Conservation (phyloP, 2,888 invertebrate species). For the Drosophila lutescens region DNA sequence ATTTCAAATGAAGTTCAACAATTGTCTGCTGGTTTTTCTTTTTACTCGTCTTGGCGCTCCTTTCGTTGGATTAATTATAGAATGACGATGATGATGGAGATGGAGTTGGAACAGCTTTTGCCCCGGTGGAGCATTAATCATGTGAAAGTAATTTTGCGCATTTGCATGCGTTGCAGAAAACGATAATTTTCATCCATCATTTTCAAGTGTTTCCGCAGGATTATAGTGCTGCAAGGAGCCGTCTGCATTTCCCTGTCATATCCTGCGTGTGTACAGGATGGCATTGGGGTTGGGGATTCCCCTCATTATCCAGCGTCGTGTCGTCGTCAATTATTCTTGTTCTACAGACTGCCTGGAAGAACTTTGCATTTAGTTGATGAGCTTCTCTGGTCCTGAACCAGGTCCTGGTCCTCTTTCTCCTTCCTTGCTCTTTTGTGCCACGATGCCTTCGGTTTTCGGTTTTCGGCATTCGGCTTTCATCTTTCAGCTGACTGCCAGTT, state of each 20-base stretch:
- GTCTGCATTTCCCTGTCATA: constrained; percentile 38
- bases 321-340: constrained; percentile 79
- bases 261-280: constrained; percentile 8
- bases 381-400: constrained; percentile 30
- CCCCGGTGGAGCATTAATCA: constrained; percentile 70
- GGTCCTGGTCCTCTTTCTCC: constrained; percentile 21
- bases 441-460: constrained; percentile 21
- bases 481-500: constrained; percentile 57
- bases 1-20: constrained; percentile 72
- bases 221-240: constrained; percentile 62
- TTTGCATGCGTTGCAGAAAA: constrained; percentile 80
- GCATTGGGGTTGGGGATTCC: constrained; percentile 22
- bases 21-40: constrained; percentile 32
- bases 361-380: constrained; percentile 77
- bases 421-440: constrained; percentile 49
- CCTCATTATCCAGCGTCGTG: constrained; percentile 68
- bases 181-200: constrained; percentile 80
- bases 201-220: constrained; percentile 79
- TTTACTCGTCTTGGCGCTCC: constrained; percentile 2
- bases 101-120: constrained; percentile 50
- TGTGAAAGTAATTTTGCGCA: constrained; percentile 78
- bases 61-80: constrained; percentile 44
- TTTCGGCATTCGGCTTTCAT: constrained; percentile 37
- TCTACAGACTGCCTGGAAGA: constrained; percentile 48
- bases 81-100: constrained; percentile 22